These are phyloP conservation scores for Mythimna ferrago DNA, from an alignment of 2,888 invertebrate genomes.

Conservation along the genomic window DNA sequence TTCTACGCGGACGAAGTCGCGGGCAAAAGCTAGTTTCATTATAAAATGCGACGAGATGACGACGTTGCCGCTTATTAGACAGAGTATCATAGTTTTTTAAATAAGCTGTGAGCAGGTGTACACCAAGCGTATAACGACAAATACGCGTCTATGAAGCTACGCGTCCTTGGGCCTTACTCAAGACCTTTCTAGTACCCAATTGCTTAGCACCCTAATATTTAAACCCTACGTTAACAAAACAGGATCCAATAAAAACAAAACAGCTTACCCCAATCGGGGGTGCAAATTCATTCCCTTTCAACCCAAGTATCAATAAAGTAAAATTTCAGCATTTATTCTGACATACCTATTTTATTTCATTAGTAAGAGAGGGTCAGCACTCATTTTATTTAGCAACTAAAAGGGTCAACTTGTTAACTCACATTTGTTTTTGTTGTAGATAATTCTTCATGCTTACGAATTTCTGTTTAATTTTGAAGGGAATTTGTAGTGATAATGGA, in stretches of 20 bases:
- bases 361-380: constrained; percentile 37
- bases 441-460: constrained; percentile 47
- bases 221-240: constrained; percentile 15
- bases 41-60: too few relatives aligned
- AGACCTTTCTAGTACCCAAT: background rate
- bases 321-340: constrained; percentile 47
- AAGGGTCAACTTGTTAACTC: constrained; percentile 43
- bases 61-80: too few relatives aligned
- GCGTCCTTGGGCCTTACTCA: too few relatives aligned
- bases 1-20: too few relatives aligned
- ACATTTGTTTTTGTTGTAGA: constrained; percentile 46
- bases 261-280: constrained; percentile 31
- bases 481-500: constrained; percentile 27
- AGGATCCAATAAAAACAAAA: constrained; percentile 22
- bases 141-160: too few relatives aligned
- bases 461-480: constrained; percentile 51
- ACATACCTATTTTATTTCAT: constrained; percentile 57
- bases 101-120: too few relatives aligned
- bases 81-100: too few relatives aligned
- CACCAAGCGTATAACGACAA: too few relatives aligned
- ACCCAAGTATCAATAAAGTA: constrained; percentile 46
- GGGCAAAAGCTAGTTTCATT: too few relatives aligned
- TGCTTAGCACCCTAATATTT: constrained; percentile 16
- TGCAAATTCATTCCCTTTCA: constrained; percentile 47
- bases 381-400: constrained; percentile 40